Evolutionary conservation across 2,888 invertebrate species (phyloP).

Genomic region (Leptinotarsa peninsularis): DNA sequence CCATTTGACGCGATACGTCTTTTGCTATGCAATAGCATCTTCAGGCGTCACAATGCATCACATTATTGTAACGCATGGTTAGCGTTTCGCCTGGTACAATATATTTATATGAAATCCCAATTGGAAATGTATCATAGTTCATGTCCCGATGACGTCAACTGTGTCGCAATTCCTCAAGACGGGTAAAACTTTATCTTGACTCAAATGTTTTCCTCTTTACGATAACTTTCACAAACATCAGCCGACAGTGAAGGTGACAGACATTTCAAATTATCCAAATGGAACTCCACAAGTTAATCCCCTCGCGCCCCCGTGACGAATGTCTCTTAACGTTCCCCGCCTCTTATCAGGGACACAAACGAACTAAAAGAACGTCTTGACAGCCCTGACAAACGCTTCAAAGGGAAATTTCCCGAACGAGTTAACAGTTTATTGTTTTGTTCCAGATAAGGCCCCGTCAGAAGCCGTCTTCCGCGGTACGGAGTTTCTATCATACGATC

Average conservation of each 20-base stretch:
- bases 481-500: conserved; percentile 92
- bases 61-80: too few species aligned
- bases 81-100: too few species aligned
- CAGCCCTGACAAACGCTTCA: not conserved
- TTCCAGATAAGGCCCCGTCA: conserved; percentile 90
- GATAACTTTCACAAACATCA: not conserved
- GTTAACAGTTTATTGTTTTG: conserved; percentile 25
- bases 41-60: too few species aligned
- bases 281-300: not conserved
- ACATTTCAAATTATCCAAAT: not conserved
- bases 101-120: too few species aligned
- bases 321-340: not conserved
- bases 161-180: too few species aligned
- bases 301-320: not conserved
- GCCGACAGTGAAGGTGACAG: not conserved
- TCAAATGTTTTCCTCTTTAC: too few species aligned
- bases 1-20: too few species aligned
- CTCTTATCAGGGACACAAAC: not conserved
- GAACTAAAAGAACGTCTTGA: not conserved
- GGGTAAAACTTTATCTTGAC: too few species aligned
- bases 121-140: too few species aligned
- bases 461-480: conserved; percentile 94
- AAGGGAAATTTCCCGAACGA: conserved; percentile 5
- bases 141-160: too few species aligned
- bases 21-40: too few species aligned